These are phyloP conservation scores for Taenaris catops DNA, from an alignment of 2,888 invertebrate genomes.

Conservation along the genomic window DNA sequence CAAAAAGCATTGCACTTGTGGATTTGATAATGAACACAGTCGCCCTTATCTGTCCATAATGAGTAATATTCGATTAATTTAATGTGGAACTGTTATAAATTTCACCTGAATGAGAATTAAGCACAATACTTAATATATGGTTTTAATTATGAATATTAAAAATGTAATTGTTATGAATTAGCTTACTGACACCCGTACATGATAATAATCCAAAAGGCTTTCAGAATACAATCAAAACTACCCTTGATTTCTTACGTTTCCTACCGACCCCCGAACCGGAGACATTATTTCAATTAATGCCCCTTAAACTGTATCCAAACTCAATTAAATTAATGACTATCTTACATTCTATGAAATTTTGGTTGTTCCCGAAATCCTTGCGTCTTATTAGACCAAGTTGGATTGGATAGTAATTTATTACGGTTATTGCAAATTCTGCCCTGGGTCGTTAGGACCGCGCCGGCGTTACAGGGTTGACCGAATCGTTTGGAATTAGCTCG, in stretches of 20 bases:
- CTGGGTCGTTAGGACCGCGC: constrained; percentile 36
- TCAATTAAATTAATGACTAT: constrained; percentile 54
- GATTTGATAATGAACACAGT: no score
- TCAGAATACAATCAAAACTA: constrained; percentile 16
- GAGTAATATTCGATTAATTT: no score
- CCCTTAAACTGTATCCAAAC: constrained; percentile 36
- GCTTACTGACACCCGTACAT: no score
- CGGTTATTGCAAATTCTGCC: constrained; percentile 54
- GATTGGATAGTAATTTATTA: constrained; percentile 66
- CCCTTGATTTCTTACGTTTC: constrained; percentile 22
- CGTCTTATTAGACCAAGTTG: constrained; percentile 58
- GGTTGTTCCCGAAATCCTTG: constrained; percentile 35
- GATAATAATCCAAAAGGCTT: no score
- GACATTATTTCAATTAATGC: constrained; percentile 30
- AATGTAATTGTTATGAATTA: no score
- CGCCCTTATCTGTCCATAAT: no score
- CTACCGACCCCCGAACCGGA: constrained; percentile 21
- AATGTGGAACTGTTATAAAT: no score
- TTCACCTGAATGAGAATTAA: no score
- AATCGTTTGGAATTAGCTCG: constrained; percentile 36
- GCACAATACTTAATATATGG: no score
- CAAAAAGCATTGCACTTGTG: no score
- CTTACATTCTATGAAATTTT: constrained; percentile 36
- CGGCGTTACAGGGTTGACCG: constrained; percentile 38
- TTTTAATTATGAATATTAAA: no score